These are phyloP conservation scores for Brachionus rubens DNA, from an alignment of 1,140 invertebrate species.

Conservation along the genomic window DNA sequence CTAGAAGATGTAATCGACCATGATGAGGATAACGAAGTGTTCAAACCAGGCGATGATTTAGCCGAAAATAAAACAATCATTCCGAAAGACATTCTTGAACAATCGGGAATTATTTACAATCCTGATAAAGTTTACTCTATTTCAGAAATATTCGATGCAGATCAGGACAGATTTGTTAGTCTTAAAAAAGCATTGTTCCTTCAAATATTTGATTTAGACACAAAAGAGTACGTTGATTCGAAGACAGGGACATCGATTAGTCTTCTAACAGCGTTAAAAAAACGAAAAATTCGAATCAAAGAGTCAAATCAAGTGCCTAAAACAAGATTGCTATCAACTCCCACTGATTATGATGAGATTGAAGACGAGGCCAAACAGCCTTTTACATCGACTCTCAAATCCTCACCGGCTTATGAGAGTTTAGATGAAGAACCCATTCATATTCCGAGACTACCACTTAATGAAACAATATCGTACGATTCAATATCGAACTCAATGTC, in stretches of 20 bases:
- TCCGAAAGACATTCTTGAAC: background rate
- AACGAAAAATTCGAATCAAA: background rate
- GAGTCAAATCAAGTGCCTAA: background rate
- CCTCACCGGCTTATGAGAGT: background rate
- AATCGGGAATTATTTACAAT: background rate
- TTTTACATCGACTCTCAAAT: background rate
- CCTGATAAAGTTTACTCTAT: background rate
- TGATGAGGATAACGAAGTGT: background rate
- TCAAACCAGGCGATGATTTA: no score
- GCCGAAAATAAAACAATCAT: background rate
- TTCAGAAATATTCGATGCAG: conserved; percentile 24
- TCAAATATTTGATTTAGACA: background rate
- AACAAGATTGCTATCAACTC: background rate
- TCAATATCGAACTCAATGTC: background rate
- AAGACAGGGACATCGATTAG: background rate
- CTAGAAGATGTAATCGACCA: background rate
- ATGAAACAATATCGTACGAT: background rate
- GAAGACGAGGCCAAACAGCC: background rate
- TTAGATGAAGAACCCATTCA: background rate
- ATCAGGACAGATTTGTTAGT: background rate
- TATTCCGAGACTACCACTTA: background rate
- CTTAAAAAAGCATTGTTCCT: conserved; percentile 26
- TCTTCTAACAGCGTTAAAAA: background rate
- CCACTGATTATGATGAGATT: background rate
- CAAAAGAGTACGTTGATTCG: conserved; percentile 32